Evolutionary conservation across 2,888 invertebrate species (phyloP).

Genomic region (Drosophila merina): DNA sequence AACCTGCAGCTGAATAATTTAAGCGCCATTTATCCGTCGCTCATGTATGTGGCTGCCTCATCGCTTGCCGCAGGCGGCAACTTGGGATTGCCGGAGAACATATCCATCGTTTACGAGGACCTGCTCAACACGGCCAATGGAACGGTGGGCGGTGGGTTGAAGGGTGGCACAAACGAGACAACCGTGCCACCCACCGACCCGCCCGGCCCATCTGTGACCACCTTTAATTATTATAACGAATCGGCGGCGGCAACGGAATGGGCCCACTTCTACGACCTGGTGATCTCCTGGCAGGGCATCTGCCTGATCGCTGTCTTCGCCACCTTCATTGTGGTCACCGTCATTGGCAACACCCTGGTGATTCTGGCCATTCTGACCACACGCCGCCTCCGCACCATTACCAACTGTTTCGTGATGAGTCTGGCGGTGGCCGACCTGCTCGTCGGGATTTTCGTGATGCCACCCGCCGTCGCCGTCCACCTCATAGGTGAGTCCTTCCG

Average conservation of each 20-base stretch:
- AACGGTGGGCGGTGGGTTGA: constrained; percentile 11
- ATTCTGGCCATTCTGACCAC: constrained; percentile 95
- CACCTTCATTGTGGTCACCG: constrained; percentile 89
- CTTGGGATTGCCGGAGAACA: constrained; percentile 54
- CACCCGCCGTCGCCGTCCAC: constrained; percentile 93
- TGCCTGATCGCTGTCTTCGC: constrained; percentile 87
- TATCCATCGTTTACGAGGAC: constrained; percentile 63
- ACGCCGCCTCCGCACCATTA: constrained; percentile 94
- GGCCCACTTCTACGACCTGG: constrained; percentile 80
- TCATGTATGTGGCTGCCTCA: constrained; percentile 70
- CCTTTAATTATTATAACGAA: constrained; percentile 71
- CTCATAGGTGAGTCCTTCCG: constrained; percentile 88
- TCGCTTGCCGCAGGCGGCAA: constrained; percentile 61
- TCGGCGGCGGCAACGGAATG: constrained; percentile 71
- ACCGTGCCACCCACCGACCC: constrained; percentile 25
- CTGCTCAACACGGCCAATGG: constrained; percentile 45
- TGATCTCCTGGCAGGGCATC: constrained; percentile 85
- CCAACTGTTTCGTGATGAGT: constrained; percentile 97
- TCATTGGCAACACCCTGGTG: constrained; percentile 94
- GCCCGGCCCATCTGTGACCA: constrained; percentile 41
- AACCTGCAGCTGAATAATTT: constrained; percentile 53
- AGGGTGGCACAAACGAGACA: constrained; percentile 10
- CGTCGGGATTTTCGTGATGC: constrained; percentile 97
- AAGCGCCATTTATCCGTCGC: constrained; percentile 55
- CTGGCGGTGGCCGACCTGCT: constrained; percentile 96